phyloP scores from a whole-genome alignment of 2,797 vertebrate species.

The Manis crassicaudata region DNA sequence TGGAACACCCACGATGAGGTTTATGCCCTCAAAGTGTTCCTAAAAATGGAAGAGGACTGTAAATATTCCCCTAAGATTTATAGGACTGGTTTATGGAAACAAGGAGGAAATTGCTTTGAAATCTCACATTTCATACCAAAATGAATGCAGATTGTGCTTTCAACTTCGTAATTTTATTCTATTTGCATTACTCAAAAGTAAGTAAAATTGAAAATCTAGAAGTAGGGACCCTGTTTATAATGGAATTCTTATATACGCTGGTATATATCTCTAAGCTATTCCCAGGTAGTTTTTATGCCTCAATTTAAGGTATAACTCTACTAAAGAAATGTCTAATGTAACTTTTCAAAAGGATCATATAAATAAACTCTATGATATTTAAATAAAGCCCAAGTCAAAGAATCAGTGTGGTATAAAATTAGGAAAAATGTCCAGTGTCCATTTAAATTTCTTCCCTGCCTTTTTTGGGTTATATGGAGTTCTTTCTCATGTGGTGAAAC shows the following conservation, averaged over 20 bases:
- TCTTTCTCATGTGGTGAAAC: neutral
- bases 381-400: constrained; percentile 18
- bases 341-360: constrained; percentile 2
- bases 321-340: neutral
- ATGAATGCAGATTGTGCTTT: neutral
- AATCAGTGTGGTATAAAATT: neutral
- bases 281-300: neutral
- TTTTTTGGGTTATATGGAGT: neutral
- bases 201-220: constrained; percentile 30
- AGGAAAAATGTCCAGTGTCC: neutral
- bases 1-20: neutral
- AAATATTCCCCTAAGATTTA: neutral
- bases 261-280: neutral
- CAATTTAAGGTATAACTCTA: neutral
- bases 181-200: neutral
- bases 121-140: constrained; percentile 17
- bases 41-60: neutral
- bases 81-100: neutral
- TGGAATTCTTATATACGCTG: neutral
- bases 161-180: neutral
- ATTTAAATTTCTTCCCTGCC: neutral
- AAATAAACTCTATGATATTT: neutral
- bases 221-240: neutral
- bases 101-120: neutral
- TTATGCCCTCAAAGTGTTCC: neutral